Evolutionary conservation across 2,113 vertebrate species (phyloP), one percentile per base, ranked within the genome.

Genomic region (Neodontobutis hainanensis): DNA sequence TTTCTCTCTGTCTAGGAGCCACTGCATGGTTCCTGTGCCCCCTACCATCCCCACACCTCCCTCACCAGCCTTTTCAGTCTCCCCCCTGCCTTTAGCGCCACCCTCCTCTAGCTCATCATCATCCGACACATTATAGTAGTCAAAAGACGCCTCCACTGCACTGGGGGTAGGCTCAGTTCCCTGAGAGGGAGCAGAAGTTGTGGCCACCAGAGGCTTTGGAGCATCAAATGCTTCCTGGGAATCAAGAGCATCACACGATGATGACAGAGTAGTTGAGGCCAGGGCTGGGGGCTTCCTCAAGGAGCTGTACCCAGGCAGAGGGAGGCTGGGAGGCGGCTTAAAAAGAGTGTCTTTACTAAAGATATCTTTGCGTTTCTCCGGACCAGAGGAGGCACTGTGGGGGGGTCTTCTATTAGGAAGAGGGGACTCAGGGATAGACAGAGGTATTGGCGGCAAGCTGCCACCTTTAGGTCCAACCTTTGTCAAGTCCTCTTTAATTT

Each of bases 61-160:
- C 92, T 94, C 77, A 93, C 96, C 90, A 15, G 83, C 4, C 47
- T 86, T 88, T 3, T 75, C 82, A 0, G 68, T 68, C 86, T 87
- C 70, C 85, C 95, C 82, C 93, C 94, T 82, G 93, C 93, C 65
- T 94, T 95, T 82, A 91, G 91, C 0, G 83, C 57, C 48, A 84
- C 93, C 85, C 93, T 97, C 97, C 82, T 98, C 97, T 0, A 96
- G 94, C 85, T 97, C 96, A 0, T 98, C 96, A 0, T 99, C 97
- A 38, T 99, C 97, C 0, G 97, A 98, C 8, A 98, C 97, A 0
- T 99, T 98, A 88, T 98, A 99, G 88, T 99, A 98, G 91, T 98
- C 97, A 0, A 98, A 98, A 34, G 95, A 94, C 58, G 93, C 93
- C 71, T 97, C 95, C 77, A 94, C 95, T 73, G 93, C 93, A 32